Evolutionary conservation across 2,888 invertebrate genomes (phyloP).

Genomic region (Tetrapedia diversipes): DNA sequence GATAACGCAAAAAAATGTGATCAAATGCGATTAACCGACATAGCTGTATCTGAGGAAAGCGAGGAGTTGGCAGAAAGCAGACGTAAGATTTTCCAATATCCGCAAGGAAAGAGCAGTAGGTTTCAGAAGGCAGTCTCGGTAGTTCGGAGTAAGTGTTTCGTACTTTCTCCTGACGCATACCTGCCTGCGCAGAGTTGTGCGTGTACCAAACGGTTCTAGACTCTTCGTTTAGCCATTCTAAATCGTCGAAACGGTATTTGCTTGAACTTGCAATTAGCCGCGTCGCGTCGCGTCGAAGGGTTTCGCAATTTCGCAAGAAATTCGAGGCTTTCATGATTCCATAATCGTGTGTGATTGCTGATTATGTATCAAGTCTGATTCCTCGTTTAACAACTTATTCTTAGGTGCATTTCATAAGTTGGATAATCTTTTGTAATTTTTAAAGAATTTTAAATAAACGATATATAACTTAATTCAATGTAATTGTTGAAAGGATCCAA

Average conservation of each 20-base stretch:
- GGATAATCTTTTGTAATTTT: no score
- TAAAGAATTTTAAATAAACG: no score
- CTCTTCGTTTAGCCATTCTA: constrained; percentile 17
- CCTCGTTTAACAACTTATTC: no score
- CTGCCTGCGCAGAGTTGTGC: constrained; percentile 62
- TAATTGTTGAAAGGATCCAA: no score
- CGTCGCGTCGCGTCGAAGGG: neutral
- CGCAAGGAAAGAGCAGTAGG: constrained; percentile 34
- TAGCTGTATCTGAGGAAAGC: neutral
- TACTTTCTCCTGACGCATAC: constrained; percentile 67
- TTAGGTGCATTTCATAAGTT: no score
- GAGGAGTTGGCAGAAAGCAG: neutral
- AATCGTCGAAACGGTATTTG: neutral
- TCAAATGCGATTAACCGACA: no score
- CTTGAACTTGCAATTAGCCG: no score
- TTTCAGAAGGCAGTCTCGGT: constrained; percentile 30
- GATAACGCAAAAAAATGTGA: no score
- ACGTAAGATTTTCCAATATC: constrained; percentile 35
- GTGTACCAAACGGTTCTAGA: constrained; percentile 47
- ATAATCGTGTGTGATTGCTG: neutral
- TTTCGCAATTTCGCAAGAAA: neutral
- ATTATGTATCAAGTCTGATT: no score
- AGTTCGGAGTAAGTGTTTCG: constrained; percentile 52
- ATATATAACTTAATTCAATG: no score
- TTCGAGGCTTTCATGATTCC: neutral